Evolutionary conservation across 2,888 invertebrate genomes (phyloP), one percentile per base, ranked within the genome.

Genomic region (Drosophila limbata): DNA sequence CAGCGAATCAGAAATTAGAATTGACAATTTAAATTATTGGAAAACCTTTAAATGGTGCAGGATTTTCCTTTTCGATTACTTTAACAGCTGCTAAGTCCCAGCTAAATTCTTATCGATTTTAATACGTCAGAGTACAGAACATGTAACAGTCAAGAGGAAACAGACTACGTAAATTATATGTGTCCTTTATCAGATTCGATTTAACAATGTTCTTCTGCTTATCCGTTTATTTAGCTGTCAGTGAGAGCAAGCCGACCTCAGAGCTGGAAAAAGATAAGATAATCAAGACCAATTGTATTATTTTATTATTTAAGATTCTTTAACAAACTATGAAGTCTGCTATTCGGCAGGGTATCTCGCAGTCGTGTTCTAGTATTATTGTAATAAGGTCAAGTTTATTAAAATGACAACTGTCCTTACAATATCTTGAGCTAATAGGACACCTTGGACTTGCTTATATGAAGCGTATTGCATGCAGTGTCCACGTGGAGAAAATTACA

Each of bases 51-150:
- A 15, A 10, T 17, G 39, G 39, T 6, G n/a, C 4, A n/a, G n/a
- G 11, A 35, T 39, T 15, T 39, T 39, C 15, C 42, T 2, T 9
- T 1, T n/a, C 25, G n/a, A 44, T 39, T 39, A 39, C 1, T 15
- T 15, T 3, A 39, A 25, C 53, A 66, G 40, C 25, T 55, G 60
- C 3, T 15, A 28, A 31, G 6, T 60, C 64, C 19, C 59, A 64
- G 48, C 17, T 17, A 62, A 45, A 44, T n/a, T 33, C 3, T 31
- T 17, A 31, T 40, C 31, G 39, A 39, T 52, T 39, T 53, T 42
- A 15, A 28, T 9, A 1, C 8, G 25, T 9, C 39, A 15, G 9
- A 8, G 37, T 15, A 15, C 6, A 37, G 6, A 13, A 5, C 15
- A 39, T 39, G 39, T 39, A 39, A 37, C n/a, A 37, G n/a, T 2